A percentile compares a stretch with the other conserved stretches of the same genome.
These are phyloP conservation scores for Pantherophis alleghaniensis DNA, from an alignment of 2,797 vertebrate genomes.

Conservation along the genomic window DNA sequence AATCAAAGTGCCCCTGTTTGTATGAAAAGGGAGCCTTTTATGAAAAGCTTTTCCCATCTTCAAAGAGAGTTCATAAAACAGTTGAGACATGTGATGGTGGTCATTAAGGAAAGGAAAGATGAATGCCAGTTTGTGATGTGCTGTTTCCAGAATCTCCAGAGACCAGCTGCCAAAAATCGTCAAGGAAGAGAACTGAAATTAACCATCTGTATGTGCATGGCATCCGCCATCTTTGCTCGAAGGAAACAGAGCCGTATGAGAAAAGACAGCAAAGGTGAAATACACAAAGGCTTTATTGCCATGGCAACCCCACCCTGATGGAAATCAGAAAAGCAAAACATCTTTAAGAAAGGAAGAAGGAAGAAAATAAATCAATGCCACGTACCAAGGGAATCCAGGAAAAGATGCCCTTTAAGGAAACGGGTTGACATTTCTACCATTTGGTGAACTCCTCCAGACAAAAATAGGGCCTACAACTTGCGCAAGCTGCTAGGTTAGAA, in stretches of 20 bases:
- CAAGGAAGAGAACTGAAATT: conserved; percentile 72
- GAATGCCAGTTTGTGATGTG: conserved; percentile 64
- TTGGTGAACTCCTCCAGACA: conserved; percentile 75
- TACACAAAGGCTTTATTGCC: conserved; percentile 84
- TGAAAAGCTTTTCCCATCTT: conserved; percentile 66
- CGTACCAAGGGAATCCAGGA: conserved; percentile 61
- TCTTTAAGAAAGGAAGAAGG: conserved; percentile 42
- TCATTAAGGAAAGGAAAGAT: conserved; percentile 72
- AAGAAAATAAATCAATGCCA: conserved; percentile 53
- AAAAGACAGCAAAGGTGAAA: conserved; percentile 86
- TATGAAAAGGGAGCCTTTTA: conserved; percentile 69
- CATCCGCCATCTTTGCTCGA: conserved; percentile 72
- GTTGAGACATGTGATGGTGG: conserved; percentile 70
- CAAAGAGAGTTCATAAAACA: conserved; percentile 76
- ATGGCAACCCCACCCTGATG: conserved; percentile 81
- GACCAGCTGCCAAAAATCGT: conserved; percentile 80
- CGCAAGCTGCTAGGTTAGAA: conserved; percentile 69
- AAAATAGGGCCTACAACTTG: conserved; percentile 69
- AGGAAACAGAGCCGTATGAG: conserved; percentile 73
- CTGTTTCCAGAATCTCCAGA: conserved; percentile 65
- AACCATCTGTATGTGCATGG: conserved; percentile 78
- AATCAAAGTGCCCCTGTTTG: conserved; percentile 68
- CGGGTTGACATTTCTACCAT: conserved; percentile 71
- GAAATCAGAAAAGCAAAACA: conserved; percentile 76
- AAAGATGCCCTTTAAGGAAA: conserved; percentile 66